Evolutionary conservation across 2,888 invertebrate genomes (phyloP).

Genomic region (Agrypnus murinus): DNA sequence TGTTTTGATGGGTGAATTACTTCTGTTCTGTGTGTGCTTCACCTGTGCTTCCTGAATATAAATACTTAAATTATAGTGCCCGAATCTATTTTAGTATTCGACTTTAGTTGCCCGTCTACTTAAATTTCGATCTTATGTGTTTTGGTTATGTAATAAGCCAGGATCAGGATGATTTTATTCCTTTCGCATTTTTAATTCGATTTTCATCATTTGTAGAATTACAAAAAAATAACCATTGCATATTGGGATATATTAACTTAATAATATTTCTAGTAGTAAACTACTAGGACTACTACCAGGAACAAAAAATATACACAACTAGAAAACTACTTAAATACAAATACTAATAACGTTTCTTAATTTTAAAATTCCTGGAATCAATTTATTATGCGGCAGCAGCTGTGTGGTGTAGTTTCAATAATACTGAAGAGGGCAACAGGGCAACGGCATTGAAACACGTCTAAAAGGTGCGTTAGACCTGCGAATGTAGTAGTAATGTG

Average conservation of each 20-base stretch:
- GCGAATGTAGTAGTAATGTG: conserved; percentile 44
- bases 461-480: conserved; percentile 37
- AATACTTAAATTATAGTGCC: neutral
- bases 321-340: conserved; percentile 22
- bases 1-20: neutral
- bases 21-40: neutral
- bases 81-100: conserved; percentile 1
- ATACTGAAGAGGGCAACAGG: conserved; percentile 14
- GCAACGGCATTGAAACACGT: conserved; percentile 40
- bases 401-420: conserved; percentile 43
- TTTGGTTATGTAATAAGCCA: conserved; percentile 9
- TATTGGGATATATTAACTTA: no score
- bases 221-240: no score
- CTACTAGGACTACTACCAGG: neutral
- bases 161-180: no score
- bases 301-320: neutral
- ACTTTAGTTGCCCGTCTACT: conserved; percentile 2
- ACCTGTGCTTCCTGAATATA: conserved; percentile 3
- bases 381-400: conserved; percentile 42
- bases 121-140: conserved; percentile 27
- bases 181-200: no score
- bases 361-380: conserved; percentile 36
- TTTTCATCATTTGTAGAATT: no score
- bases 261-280: no score
- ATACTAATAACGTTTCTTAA: conserved; percentile 34